A percentile compares a stretch with the other conserved stretches of the same genome.
Evolutionary conservation across 2,888 invertebrate species (phyloP).

Genomic region (Mimumesa dahlbomi): DNA sequence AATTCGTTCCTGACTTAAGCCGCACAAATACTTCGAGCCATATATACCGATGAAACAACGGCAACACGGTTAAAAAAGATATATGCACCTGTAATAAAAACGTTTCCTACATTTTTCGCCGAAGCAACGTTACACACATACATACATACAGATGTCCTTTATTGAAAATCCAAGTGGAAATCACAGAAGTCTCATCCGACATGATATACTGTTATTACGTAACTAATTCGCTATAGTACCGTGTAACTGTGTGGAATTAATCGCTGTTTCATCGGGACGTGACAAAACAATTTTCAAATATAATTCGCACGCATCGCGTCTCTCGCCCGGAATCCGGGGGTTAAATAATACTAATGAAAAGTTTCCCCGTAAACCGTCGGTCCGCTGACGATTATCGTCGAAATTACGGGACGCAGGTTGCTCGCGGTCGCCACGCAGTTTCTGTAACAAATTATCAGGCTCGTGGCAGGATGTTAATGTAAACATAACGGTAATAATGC

Average conservation of each 20-base stretch:
- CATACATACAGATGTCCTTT: too few relatives aligned
- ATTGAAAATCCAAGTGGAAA: too few relatives aligned
- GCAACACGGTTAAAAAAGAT: too few relatives aligned
- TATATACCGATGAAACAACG: too few relatives aligned
- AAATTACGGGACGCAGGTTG: constrained; percentile 1
- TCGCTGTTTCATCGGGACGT: too few relatives aligned
- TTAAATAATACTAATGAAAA: constrained; percentile 12
- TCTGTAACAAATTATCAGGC: constrained; percentile 38
- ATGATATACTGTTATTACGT: neutral
- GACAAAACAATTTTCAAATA: constrained; percentile 7
- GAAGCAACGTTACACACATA: too few relatives aligned
- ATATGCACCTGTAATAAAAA: too few relatives aligned
- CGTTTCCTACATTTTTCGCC: too few relatives aligned
- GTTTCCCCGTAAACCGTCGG: constrained; percentile 5
- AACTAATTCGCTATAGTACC: neutral
- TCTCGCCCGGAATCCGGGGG: constrained; percentile 5
- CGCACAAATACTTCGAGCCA: too few relatives aligned
- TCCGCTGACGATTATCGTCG: constrained; percentile 12
- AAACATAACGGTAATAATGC: constrained; percentile 39
- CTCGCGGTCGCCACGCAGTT: constrained; percentile 8
- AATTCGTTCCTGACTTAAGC: constrained; percentile 11
- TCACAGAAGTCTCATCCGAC: too few relatives aligned
- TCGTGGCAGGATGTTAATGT: constrained; percentile 34
- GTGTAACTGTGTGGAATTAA: too few relatives aligned
- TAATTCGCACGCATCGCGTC: neutral